Conservation (phyloP, 2,797 vertebrate genomes). For the Neosalanx taihuensis region DNA sequence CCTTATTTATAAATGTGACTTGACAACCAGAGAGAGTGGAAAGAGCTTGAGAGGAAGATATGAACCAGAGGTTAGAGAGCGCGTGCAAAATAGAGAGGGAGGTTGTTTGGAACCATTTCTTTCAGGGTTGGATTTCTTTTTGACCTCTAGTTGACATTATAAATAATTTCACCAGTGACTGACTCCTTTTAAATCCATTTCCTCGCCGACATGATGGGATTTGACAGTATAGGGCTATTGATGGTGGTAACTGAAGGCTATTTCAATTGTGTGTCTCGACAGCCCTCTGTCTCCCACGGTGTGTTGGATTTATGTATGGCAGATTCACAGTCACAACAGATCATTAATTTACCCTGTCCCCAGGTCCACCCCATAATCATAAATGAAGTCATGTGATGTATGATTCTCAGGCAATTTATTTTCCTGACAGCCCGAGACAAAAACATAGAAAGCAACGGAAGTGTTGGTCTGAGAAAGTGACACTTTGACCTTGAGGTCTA, state of each 20-base stretch:
- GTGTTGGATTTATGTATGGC: constrained; percentile 65
- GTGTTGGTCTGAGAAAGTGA: constrained; percentile 42
- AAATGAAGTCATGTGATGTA: constrained; percentile 66
- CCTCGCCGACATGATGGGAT: constrained; percentile 38
- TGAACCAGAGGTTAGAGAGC: constrained; percentile 14
- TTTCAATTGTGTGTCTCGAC: constrained; percentile 53
- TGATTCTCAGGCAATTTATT: constrained; percentile 45
- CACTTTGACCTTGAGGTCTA: constrained; percentile 57
- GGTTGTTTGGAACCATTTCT: neutral
- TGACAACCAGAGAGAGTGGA: neutral
- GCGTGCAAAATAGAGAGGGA: neutral
- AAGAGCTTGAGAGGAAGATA: neutral
- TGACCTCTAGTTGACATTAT: constrained; percentile 44
- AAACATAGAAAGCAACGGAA: constrained; percentile 45
- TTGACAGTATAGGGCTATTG: constrained; percentile 49
- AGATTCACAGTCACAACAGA: constrained; percentile 68
- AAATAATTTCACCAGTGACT: constrained; percentile 45
- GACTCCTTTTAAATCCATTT: constrained; percentile 49
- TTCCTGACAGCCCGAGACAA: constrained; percentile 48
- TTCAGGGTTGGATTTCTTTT: constrained; percentile 22
- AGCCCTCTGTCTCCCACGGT: constrained; percentile 50
- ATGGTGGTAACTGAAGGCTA: constrained; percentile 52
- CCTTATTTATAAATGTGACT: neutral
- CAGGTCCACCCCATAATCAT: constrained; percentile 64
- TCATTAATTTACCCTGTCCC: constrained; percentile 70